These are phyloP conservation scores for Tribolium castaneum DNA, from an alignment of 1,140 invertebrate species.

Conservation along the genomic window DNA sequence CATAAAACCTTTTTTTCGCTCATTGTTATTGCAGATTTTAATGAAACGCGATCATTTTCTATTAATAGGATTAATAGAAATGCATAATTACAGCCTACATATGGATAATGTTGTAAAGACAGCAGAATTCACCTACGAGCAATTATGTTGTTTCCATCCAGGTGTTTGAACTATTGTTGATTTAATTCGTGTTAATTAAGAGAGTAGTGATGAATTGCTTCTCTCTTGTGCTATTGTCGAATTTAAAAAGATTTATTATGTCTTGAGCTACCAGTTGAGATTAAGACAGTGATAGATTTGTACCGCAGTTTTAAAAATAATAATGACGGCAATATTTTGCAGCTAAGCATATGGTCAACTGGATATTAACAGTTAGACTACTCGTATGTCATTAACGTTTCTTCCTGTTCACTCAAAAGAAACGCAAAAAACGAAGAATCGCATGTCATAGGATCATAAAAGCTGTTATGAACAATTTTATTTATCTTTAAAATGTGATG, in stretches of 20 bases:
- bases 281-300: conserved; percentile 8
- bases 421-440: neutral
- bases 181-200: neutral
- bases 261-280: neutral
- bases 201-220: conserved; percentile 9
- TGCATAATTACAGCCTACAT: conserved; percentile 18
- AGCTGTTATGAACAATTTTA: neutral
- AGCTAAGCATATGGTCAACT: conserved; percentile 4
- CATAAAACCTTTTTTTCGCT: neutral
- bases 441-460: neutral
- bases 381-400: neutral
- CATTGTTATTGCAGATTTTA: conserved; percentile 19
- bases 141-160: conserved; percentile 19
- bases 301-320: conserved; percentile 13
- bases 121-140: conserved; percentile 17
- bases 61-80: conserved; percentile 34
- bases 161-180: conserved; percentile 11
- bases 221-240: neutral
- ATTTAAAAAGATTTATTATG: conserved; percentile 12
- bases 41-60: conserved; percentile 16
- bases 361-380: conserved; percentile 6
- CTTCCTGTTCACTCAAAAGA: neutral
- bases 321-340: conserved; percentile 4
- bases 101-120: neutral
- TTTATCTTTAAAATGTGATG: neutral